Evolutionary conservation across 1,140 invertebrate species (phyloP), one percentile per base, ranked within the genome.

Genomic region (Drosophila tristis): DNA sequence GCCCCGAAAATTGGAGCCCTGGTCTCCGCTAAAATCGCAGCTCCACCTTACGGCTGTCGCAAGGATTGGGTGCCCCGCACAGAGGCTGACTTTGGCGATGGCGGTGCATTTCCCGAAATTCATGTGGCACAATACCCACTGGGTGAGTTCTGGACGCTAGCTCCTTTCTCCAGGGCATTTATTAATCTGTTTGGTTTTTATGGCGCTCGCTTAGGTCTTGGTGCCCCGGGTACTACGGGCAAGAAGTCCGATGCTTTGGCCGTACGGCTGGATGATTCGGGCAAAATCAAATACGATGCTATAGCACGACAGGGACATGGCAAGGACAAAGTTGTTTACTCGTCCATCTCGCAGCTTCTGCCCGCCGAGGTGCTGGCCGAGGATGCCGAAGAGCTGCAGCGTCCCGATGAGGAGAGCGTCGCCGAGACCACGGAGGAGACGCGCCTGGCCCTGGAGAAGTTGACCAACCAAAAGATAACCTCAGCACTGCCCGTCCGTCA

Each of bases 101-200:
- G 99, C 6, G 99, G 99, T 9, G 98, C 99, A 0, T 99, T 98
- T 93, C 99, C 99, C 1, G 99, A 99, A 93, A 98, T 99, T 62
- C 97, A 96, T 92, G 96, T 99, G 11, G 98, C 98, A 0, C 99
- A 99, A 89, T 99, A 98, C 93, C 99, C 99, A 0, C 92, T 99
- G 29, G 96, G 96, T 70, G 97, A 75, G 77, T 20, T 49, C 16
- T 39, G 35, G 35, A 0, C 47, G 5, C 5, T 0, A 13, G n/a
- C 50, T 59, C 53, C 13, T 16, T 8, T 7, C 39, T 63, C 0
- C 44, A 13, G 15, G 4, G 3, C n/a, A 66, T 15, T 47, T 45
- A 5, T 8, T 23, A 44, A 23, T 49, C 8, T 11, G 4, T 4
- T 4, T 45, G 2, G 2, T 45, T 25, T 7, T 54, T 60, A 39